phyloP scores from a whole-genome alignment of 2,113 vertebrate genomes.

The Chionomys nivalis region DNA sequence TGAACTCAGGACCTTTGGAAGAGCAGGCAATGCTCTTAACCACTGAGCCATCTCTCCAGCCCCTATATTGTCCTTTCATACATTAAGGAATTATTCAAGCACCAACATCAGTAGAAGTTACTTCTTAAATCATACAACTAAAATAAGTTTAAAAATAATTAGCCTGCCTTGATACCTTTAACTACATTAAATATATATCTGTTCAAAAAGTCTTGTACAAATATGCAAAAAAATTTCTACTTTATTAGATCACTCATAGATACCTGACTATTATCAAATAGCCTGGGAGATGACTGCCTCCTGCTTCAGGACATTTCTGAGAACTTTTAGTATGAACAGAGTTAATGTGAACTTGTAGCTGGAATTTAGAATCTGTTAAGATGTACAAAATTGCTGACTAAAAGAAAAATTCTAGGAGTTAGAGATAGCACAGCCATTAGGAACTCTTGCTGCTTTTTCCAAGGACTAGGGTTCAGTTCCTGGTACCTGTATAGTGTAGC shows the following conservation, averaged over 20 bases:
- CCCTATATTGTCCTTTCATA: too few relatives aligned
- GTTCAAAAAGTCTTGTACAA: background rate
- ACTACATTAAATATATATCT: background rate
- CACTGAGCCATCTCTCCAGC: too few relatives aligned
- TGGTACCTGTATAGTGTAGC: background rate
- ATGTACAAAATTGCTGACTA: background rate
- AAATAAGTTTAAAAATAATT: background rate
- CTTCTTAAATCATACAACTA: background rate
- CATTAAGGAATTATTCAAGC: too few relatives aligned
- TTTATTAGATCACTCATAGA: background rate
- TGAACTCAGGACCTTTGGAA: too few relatives aligned
- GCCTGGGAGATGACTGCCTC: background rate
- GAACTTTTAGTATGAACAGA: background rate
- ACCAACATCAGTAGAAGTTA: too few relatives aligned
- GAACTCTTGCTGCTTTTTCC: background rate
- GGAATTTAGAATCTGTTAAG: background rate
- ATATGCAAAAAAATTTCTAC: background rate
- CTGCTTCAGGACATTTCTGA: background rate
- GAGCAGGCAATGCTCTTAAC: too few relatives aligned
- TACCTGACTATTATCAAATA: background rate
- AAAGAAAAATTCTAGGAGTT: background rate
- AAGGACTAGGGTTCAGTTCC: background rate
- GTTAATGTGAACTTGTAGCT: background rate
- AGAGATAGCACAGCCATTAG: background rate
- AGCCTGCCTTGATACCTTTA: background rate